These are phyloP conservation scores for Grallaria varia DNA, from an alignment of 2,113 vertebrate species.

Conservation along the genomic window DNA sequence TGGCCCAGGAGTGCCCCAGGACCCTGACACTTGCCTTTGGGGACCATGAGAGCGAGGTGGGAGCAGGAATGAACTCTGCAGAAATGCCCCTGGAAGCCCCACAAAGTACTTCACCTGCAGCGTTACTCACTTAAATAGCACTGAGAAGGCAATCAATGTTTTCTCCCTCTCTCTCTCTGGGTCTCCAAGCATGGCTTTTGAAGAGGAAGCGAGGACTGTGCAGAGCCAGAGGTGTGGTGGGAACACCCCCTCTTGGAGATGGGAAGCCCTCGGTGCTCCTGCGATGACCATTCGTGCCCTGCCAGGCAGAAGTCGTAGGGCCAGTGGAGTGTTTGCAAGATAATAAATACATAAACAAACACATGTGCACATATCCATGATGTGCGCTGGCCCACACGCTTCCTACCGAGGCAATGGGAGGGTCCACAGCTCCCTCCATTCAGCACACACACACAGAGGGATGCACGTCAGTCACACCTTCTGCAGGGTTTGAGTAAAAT, in stretches of 20 bases:
- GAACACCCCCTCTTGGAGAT: neutral
- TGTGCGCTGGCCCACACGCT: rapidly evolving
- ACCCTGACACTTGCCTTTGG: neutral
- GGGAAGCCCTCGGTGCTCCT: neutral
- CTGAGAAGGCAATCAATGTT: neutral
- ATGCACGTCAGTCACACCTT: neutral
- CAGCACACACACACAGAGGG: neutral
- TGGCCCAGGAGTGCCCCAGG: rapidly evolving
- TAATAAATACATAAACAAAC: neutral
- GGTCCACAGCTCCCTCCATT: neutral
- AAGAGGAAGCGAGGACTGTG: neutral
- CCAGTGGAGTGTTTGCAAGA: neutral
- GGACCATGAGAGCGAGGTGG: neutral
- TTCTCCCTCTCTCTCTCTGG: neutral
- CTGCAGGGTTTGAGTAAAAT: neutral
- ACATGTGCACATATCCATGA: no score
- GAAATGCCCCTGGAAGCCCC: neutral
- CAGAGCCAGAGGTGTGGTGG: neutral
- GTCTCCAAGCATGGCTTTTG: neutral
- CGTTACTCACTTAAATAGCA: neutral
- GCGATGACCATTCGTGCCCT: neutral
- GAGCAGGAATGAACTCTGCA: neutral
- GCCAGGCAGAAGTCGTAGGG: neutral
- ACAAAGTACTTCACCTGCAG: neutral
- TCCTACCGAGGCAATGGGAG: neutral